Evolutionary conservation across 2,113 vertebrate genomes (phyloP), one percentile per base, ranked within the genome.

Genomic region (Corapipo altera): DNA sequence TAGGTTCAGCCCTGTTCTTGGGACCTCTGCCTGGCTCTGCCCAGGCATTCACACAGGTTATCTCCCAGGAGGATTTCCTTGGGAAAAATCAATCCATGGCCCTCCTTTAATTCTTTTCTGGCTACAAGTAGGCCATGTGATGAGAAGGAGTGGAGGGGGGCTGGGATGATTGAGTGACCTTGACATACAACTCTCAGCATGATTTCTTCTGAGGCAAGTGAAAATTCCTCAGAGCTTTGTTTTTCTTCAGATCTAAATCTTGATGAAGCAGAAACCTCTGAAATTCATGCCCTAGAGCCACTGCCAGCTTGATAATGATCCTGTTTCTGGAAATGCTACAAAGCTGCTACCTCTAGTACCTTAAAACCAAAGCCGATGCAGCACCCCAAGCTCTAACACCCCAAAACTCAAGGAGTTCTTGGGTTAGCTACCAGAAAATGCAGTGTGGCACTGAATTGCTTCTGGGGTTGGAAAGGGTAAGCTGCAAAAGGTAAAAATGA

Each of bases 201-300:
- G 62, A 54, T 43, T 95, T 91, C 73, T 94, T 93, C 79, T 71
- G 51, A 94, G 49, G 88, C 10, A 3, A 92, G 52, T 0, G 0
- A 88, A 94, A 94, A 90, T 92, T 83, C 80, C 73, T 94, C 28
- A 74, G 58, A 77, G 78, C 59, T 94, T 83, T 80, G 74, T 73
- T 76, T 95, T 85, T 82, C 94, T 91, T 85, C 75, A 89, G 82
- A 85, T 79, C 82, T 88, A 90, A 94, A 80, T 80, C 72, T 83
- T 21, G 1, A 57, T 1, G 11, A 84, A 85, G 61, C 59, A 92
- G 44, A 92, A 95, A 86, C 41, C 65, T 81, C 94, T 82, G 87
- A 78, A 89, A 95, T 93, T 89, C 66, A 44, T 39, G 83, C 76
- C 96, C 76, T 41, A 75, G 54, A 89, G 83, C 80, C 65, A 88